These are phyloP conservation scores for Drosophila colorata DNA, from an alignment of 2,888 invertebrate species.

Conservation along the genomic window DNA sequence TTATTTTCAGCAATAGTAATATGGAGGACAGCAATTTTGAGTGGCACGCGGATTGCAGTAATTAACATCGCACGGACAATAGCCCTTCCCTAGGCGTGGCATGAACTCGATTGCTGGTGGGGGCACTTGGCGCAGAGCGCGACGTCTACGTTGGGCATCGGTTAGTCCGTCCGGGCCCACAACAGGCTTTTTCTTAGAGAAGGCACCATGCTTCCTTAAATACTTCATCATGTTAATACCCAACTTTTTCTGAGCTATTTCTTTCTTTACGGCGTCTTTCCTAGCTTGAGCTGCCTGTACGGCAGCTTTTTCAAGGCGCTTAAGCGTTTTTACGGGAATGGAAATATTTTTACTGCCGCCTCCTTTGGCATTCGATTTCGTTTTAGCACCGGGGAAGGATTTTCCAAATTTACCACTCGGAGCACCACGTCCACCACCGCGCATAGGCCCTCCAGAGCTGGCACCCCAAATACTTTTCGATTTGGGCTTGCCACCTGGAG, in stretches of 20 bases:
- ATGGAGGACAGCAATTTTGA: conserved; percentile 4
- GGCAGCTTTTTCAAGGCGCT: background rate
- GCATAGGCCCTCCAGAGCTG: conserved; percentile 10
- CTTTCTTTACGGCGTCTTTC: background rate
- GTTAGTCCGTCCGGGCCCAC: conserved; percentile 51
- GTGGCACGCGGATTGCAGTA: conserved; percentile 1
- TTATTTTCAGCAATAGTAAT: conserved; percentile 14
- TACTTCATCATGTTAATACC: conserved; percentile 1
- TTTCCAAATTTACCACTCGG: too few species aligned
- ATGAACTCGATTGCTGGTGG: conserved; percentile 55
- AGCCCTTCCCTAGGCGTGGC: conserved; percentile 57
- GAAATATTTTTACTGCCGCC: background rate
- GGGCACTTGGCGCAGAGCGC: conserved; percentile 43
- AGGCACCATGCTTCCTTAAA: background rate
- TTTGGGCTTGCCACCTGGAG: background rate
- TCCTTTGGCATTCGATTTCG: background rate
- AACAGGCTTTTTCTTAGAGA: background rate
- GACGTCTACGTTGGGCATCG: conserved; percentile 42
- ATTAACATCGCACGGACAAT: conserved; percentile 30
- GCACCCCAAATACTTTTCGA: conserved; percentile 3
- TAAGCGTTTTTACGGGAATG: conserved; percentile 10
- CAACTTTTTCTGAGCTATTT: background rate
- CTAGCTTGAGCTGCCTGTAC: background rate
- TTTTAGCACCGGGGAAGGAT: background rate
- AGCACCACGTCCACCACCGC: conserved; percentile 14